Evolutionary conservation across 2,888 invertebrate genomes (phyloP), one percentile per base, ranked within the genome.

Genomic region (Mesochorus sp.): DNA sequence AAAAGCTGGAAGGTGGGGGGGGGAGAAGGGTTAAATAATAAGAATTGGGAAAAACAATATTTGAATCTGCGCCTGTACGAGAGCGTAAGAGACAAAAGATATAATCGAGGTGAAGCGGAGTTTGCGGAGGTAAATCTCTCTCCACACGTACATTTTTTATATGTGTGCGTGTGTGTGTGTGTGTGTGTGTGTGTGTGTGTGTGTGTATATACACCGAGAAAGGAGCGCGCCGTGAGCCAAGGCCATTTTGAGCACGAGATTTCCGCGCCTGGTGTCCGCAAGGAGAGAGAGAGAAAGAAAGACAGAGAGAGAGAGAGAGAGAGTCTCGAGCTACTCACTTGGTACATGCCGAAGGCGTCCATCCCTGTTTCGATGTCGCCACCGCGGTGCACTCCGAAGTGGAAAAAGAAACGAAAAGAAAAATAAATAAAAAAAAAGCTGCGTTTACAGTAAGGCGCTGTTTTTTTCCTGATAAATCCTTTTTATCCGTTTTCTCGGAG

Each of bases 301-400:
- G 57, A 66, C 59, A 66, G 66, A 39, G 26, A 37, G 61, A 61
- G 34, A 57, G 49, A 42, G 51, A 66, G 71, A 59, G 55, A 57
- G 66, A 66, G 55, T 26, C 37, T 59, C 67, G 31, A 59, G 72
- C 51, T 75, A 90, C 90, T 91, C 89, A 91, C 90, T 90, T 90
- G 90, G 80, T 89, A 90, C 87, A 90, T 89, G 86, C 90, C 89
- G 85, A 86, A 90, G 85, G 90, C 87, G 88, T 90, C 90, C 90
- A 90, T 90, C 85, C 70, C 51, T 71, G 28, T 61, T 75, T 70
- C 75, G 70, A 78, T 78, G 64, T 70, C 70, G 70, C 70, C 61
- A 55, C 77, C 77, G n/a, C n/a, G 74, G 68, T 74, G 77, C 74
- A 78, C 68, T 70, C 67, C 14, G 49, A 68, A 66, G 53, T 66